phyloP scores from a whole-genome alignment of 1,140 invertebrate genomes.

The Pteromalus puparum region DNA sequence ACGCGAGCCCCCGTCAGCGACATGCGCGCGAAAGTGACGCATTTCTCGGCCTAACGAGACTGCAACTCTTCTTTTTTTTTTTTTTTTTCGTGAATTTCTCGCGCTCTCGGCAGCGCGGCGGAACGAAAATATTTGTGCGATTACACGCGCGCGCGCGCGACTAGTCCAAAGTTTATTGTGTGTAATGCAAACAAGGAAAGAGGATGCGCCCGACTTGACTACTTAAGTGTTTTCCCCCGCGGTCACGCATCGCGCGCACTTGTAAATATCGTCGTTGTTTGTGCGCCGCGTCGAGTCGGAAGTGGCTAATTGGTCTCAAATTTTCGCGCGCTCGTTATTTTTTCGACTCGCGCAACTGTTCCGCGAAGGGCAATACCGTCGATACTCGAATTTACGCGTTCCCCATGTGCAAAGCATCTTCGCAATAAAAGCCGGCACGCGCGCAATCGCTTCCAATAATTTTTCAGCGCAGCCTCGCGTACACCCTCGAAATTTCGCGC shows the following conservation, averaged over 20 bases:
- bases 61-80: not conserved
- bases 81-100: not conserved
- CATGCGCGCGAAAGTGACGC: conserved; percentile 8
- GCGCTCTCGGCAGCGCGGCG: not conserved
- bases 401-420: not conserved
- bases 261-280: not conserved
- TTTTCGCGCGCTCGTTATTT: not conserved
- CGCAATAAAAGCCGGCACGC: not conserved
- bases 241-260: not conserved
- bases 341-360: too few relatives aligned
- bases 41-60: not conserved
- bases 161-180: conserved; percentile 9
- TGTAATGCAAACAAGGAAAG: conserved; percentile 17
- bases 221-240: not conserved
- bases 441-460: not conserved
- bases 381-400: not conserved
- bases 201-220: not conserved
- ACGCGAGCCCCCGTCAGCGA: conserved; percentile 1
- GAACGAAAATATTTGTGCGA: conserved; percentile 8
- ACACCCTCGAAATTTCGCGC: not conserved
- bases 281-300: not conserved
- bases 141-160: not conserved
- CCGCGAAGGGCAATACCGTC: too few relatives aligned
- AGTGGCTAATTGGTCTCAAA: not conserved
- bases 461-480: not conserved